A percentile compares a stretch with the other conserved stretches of the same genome.
Evolutionary conservation across 2,797 vertebrate genomes (phyloP).

Genomic region (Coilia nasus): DNA sequence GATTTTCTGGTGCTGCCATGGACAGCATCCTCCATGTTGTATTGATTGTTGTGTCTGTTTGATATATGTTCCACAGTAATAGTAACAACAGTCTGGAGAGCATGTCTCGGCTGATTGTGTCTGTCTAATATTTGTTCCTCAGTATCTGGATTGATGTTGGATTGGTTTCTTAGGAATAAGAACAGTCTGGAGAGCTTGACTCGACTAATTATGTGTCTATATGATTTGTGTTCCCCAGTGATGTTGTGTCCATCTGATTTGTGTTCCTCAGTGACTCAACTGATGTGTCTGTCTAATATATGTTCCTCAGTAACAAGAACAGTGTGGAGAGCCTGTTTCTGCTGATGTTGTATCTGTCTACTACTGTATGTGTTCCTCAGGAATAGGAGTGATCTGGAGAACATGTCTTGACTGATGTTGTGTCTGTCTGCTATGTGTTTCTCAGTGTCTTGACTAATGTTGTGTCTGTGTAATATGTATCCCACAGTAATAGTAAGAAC

Average conservation of each 20-base stretch:
- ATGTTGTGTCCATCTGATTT: no score
- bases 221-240: no score
- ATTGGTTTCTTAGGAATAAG: slow-evolving; percentile 82
- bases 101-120: background rate
- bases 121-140: background rate
- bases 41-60: slow-evolving; percentile 65
- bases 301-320: slow-evolving; percentile 82
- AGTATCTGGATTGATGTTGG: no score
- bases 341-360: slow-evolving; percentile 89
- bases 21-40: background rate
- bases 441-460: no score
- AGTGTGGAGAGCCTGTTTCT: slow-evolving; percentile 84
- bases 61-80: background rate
- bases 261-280: slow-evolving; percentile 52
- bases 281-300: background rate
- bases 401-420: no score
- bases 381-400: no score
- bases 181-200: slow-evolving; percentile 83
- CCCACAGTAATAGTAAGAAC: slow-evolving; percentile 85
- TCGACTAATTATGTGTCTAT: slow-evolving; percentile 78
- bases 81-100: no score
- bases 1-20: background rate
- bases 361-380: no score
- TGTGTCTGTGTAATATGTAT: background rate
- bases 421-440: no score